phyloP scores from a whole-genome alignment of 1,140 invertebrate genomes.

The Camponotus floridanus region DNA sequence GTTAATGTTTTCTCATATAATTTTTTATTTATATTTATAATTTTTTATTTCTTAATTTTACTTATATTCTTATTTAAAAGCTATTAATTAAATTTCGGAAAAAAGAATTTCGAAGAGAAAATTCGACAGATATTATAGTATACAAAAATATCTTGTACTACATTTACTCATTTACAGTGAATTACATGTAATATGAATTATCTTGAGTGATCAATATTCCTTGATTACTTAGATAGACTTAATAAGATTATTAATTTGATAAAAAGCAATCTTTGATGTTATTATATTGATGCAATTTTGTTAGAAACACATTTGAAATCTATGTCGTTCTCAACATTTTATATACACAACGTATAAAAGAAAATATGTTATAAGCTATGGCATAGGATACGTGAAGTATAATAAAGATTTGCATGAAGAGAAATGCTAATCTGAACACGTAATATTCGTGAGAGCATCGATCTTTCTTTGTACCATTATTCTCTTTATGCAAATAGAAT shows the following conservation, averaged over 20 bases:
- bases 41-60: not conserved
- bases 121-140: not conserved
- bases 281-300: not conserved
- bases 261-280: not conserved
- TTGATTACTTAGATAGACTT: conserved; percentile 22
- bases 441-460: not conserved
- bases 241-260: conserved; percentile 15
- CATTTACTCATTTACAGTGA: not conserved
- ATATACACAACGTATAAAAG: not conserved
- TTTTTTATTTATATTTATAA: not conserved
- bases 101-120: not conserved
- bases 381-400: too few species aligned
- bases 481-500: not conserved
- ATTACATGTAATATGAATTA: not conserved
- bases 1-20: too few species aligned
- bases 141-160: not conserved
- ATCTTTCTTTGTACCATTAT: conserved; percentile 1
- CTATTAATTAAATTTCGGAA: conserved; percentile 8
- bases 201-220: conserved; percentile 36
- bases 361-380: conserved; percentile 2
- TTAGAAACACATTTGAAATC: not conserved
- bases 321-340: not conserved
- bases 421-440: not conserved
- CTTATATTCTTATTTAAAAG: conserved; percentile 1
- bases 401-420: not conserved